Evolutionary conservation across 2,797 vertebrate species (phyloP).

Genomic region (Xyrichtys novacula): DNA sequence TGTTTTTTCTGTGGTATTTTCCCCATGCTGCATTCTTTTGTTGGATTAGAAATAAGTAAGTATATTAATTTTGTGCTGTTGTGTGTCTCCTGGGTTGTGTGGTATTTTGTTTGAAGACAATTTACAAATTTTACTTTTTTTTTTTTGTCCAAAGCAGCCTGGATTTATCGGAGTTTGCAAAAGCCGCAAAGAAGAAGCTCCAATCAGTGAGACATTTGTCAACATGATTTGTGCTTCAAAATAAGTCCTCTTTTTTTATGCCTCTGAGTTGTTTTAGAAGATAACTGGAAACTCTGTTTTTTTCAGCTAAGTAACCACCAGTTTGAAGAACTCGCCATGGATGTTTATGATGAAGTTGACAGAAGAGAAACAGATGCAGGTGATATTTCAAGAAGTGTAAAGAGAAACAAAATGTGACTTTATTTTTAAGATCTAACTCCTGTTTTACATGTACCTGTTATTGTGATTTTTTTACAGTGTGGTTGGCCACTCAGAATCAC

Average conservation of each 20-base stretch:
- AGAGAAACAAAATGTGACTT: not conserved
- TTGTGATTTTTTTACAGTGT: slow-evolving; percentile 83
- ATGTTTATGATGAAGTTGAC: slow-evolving; percentile 99
- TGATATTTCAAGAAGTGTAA: slow-evolving; percentile 51
- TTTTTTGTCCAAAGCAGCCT: slow-evolving; percentile 87
- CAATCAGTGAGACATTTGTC: slow-evolving; percentile 91
- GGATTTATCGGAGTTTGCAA: slow-evolving; percentile 97
- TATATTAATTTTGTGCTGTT: slow-evolving; percentile 43
- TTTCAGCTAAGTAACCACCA: slow-evolving; percentile 96
- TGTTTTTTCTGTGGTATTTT: slow-evolving; percentile 50
- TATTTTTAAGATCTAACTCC: not conserved
- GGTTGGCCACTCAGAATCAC: slow-evolving; percentile 98
- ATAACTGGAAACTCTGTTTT: not conserved
- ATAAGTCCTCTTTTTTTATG: not conserved
- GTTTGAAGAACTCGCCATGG: slow-evolving; percentile 99
- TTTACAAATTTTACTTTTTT: not conserved
- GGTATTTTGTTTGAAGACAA: slow-evolving; percentile 1
- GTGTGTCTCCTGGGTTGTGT: not conserved
- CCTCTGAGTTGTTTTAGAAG: not conserved
- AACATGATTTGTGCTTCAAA: not conserved
- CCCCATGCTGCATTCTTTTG: slow-evolving; percentile 69
- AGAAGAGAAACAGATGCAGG: slow-evolving; percentile 98
- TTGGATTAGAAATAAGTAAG: slow-evolving; percentile 88
- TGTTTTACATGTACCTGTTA: not conserved
- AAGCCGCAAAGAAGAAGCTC: slow-evolving; percentile 98